Conservation (phyloP, 2,113 vertebrate genomes). For the Podarcis muralis region DNA sequence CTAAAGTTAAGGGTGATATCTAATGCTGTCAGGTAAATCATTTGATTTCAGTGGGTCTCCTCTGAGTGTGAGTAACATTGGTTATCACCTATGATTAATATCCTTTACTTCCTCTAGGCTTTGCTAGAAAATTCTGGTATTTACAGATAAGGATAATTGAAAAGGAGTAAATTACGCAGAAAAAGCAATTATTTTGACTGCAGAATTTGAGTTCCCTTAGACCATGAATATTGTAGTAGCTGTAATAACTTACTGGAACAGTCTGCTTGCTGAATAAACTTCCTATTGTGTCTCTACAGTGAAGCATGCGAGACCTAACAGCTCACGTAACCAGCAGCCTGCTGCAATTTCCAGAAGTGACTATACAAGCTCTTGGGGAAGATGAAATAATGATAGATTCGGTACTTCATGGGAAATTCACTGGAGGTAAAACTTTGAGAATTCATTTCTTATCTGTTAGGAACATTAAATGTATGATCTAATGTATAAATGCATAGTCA, state of each 20-base stretch:
- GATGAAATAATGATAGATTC: slow-evolving; percentile 87
- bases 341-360: slow-evolving; percentile 90
- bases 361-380: slow-evolving; percentile 87
- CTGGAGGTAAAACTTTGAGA: slow-evolving; percentile 78
- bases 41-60: background rate
- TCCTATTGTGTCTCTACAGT: slow-evolving; percentile 63
- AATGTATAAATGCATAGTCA: background rate
- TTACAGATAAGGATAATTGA: background rate
- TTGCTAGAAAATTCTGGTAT: background rate
- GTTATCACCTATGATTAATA: background rate
- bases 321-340: slow-evolving; percentile 92
- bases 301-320: slow-evolving; percentile 87
- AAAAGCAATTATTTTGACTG: background rate
- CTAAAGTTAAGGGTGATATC: too few relatives aligned
- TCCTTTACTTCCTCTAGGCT: background rate
- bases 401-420: slow-evolving; percentile 86
- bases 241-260: background rate
- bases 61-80: background rate
- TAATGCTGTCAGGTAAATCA: too few relatives aligned
- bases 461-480: background rate
- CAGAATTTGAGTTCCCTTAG: background rate
- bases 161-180: background rate
- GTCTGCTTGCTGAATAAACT: background rate
- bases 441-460: background rate
- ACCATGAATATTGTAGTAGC: background rate